Conservation (phyloP, 2,888 invertebrate species). For the Apodemia mormo region DNA sequence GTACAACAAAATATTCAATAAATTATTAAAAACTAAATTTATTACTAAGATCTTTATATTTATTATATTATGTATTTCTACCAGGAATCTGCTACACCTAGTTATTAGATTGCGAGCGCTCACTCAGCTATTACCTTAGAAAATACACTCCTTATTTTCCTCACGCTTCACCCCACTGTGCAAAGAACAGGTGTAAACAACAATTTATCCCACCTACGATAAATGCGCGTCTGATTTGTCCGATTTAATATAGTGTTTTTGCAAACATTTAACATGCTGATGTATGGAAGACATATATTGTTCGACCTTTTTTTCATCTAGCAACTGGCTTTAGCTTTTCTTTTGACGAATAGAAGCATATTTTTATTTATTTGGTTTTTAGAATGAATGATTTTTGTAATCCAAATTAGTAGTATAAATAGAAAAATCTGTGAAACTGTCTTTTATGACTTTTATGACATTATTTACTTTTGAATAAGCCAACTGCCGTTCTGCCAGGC, state of each 20-base stretch:
- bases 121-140: constrained; percentile 15
- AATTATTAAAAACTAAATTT: too few species aligned
- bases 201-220: constrained; percentile 28
- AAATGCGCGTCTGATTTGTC: constrained; percentile 32
- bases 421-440: too few species aligned
- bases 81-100: background rate
- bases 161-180: constrained; percentile 18
- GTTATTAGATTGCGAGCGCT: background rate
- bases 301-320: background rate
- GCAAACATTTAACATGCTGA: constrained; percentile 19
- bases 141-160: constrained; percentile 21
- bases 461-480: too few species aligned
- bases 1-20: too few species aligned
- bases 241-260: constrained; percentile 32
- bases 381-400: too few species aligned
- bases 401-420: too few species aligned
- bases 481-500: too few species aligned
- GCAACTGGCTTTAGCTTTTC: background rate
- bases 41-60: background rate
- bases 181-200: constrained; percentile 29
- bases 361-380: background rate
- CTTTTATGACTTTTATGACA: too few species aligned
- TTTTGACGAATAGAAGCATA: background rate
- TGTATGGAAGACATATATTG: constrained; percentile 13
- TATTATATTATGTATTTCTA: background rate